Percentiles rank a stretch among this genome's conserved stretches.
These are phyloP conservation scores for Acleris emargana DNA, from an alignment of 2,888 invertebrate species.

Conservation along the genomic window DNA sequence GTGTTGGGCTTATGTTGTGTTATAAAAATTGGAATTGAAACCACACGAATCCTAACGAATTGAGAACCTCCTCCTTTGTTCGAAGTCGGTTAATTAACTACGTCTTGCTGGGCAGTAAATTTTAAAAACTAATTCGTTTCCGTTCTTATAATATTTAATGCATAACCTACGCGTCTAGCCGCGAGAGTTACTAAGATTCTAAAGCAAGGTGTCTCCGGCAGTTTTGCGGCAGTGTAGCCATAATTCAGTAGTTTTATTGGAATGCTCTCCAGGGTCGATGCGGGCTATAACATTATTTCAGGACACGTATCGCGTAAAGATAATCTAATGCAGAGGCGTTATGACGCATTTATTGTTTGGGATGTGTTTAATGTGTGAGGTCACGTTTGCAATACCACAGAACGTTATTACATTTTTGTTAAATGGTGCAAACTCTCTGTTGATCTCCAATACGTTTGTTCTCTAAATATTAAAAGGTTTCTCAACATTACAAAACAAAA, in stretches of 20 bases:
- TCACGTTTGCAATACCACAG: slow-evolving; percentile 52
- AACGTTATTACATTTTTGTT: slow-evolving; percentile 31
- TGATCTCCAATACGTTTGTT: slow-evolving; percentile 3
- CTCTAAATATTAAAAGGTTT: not conserved
- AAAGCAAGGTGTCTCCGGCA: slow-evolving; percentile 32
- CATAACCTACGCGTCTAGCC: slow-evolving; percentile 10
- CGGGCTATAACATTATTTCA: slow-evolving; percentile 75
- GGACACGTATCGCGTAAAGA: slow-evolving; percentile 74
- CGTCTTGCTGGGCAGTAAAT: no score
- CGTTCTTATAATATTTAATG: slow-evolving; percentile 2
- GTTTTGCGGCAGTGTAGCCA: slow-evolving; percentile 47
- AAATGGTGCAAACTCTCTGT: slow-evolving; percentile 4
- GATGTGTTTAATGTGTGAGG: slow-evolving; percentile 57
- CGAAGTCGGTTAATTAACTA: no score
- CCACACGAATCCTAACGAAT: no score
- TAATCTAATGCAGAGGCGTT: slow-evolving; percentile 77
- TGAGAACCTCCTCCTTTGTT: no score
- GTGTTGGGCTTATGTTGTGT: no score
- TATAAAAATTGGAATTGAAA: no score
- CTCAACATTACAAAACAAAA: no score
- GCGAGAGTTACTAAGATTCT: slow-evolving; percentile 36
- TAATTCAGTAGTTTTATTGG: slow-evolving; percentile 64
- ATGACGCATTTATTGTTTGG: slow-evolving; percentile 76
- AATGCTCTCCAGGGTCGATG: slow-evolving; percentile 54
- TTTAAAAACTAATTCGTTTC: not conserved